phyloP scores from a whole-genome alignment of 1,140 invertebrate genomes.

The Uloborus diversus region DNA sequence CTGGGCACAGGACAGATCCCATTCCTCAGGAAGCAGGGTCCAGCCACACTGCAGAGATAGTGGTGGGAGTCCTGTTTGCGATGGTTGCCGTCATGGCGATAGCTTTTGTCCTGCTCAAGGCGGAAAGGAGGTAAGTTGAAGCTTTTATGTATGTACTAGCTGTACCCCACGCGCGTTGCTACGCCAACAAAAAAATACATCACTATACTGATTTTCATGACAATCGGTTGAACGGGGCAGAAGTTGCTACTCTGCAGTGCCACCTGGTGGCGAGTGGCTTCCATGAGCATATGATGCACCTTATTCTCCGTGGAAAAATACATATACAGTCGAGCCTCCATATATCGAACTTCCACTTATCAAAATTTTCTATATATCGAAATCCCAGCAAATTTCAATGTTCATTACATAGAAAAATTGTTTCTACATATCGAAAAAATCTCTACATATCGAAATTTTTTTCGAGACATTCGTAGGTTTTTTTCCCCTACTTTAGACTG shows the following conservation, averaged over 20 bases:
- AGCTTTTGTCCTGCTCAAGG: conserved; percentile 14
- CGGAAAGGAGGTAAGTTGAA: conserved; percentile 30
- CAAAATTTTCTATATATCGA: no score
- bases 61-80: conserved; percentile 14
- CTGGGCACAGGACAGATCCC: neutral
- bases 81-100: neutral
- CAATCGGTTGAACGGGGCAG: neutral
- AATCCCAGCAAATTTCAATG: no score
- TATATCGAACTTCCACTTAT: no score
- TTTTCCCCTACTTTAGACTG: no score
- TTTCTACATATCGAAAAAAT: no score
- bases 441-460: no score
- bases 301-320: neutral
- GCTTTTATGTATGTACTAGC: no score
- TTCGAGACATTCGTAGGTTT: no score
- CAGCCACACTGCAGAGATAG: conserved; percentile 10
- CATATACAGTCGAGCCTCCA: neutral
- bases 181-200: neutral
- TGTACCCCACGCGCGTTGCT: no score
- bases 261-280: neutral
- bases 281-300: neutral
- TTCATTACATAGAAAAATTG: no score
- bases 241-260: neutral
- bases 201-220: neutral
- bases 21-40: neutral